Evolutionary conservation across 1,140 invertebrate genomes (phyloP), one percentile per base, ranked within the genome.

Genomic region (Olivierus martensii): DNA sequence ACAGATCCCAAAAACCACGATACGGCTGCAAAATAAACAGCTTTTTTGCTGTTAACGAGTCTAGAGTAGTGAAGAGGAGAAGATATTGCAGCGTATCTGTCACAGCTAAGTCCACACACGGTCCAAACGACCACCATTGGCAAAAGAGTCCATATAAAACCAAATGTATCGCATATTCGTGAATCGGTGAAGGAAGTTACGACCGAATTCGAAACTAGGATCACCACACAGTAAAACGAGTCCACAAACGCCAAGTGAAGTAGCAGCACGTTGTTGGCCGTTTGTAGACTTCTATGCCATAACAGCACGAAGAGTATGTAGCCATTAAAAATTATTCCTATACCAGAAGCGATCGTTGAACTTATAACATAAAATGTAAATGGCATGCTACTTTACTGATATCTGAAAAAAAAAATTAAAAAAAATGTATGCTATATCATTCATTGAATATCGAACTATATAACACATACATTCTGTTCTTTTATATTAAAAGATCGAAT

Each of bases 111-210:
- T 19, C 82, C 83, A 51, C 82, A 82, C 3, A 87, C 76, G 1
- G 82, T 85, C 83, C 83, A 87, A 34, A 85, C 70, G 14, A 80
- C 77, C 28, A 84, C 71, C 0, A 82, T 80, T 60, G 84, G 82
- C 12, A 87, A 67, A 0, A 83, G 71, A 6, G 79, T 77, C 54
- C 82, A 73, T 2, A 84, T 64, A 60, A 79, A 80, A 28, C 78
- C 79, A 34, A 14, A 28, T 34, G 22, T 36, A n/a, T 15, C 11
- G 41, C 21, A n/a, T 52, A 51, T 59, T 69, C 66, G 17, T 66
- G 60, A 41, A 74, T 60, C n/a, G 73, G 68, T 1, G 73, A 67
- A 15, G 66, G 63, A 12, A 64, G 62, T 51, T 76, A 74, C 14
- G 28, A 28, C 28, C 28, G 28, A 28, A 9, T 28, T 28, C 2